Evolutionary conservation across 2,888 invertebrate genomes (phyloP).

Genomic region (Molorchus minor): DNA sequence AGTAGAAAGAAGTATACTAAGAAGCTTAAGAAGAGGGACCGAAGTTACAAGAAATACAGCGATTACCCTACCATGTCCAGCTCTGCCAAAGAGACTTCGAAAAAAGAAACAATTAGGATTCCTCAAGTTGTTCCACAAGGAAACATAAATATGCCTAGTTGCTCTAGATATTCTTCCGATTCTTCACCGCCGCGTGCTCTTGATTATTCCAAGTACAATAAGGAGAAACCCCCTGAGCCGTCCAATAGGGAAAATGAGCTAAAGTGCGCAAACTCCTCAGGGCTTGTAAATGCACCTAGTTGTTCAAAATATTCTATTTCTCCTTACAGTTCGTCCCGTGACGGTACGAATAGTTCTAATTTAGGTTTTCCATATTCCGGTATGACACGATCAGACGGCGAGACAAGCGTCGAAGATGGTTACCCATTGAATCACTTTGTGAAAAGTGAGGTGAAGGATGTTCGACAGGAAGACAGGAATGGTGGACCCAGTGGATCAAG

Average conservation of each 20-base stretch:
- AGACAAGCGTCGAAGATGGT: conserved; percentile 20
- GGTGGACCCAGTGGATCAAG: conserved; percentile 14
- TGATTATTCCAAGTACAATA: too few relatives aligned
- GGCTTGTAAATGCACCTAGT: conserved; percentile 25
- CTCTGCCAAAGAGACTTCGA: conserved; percentile 6
- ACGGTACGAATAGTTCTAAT: conserved; percentile 6
- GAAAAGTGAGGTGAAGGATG: conserved; percentile 31
- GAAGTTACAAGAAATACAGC: background rate
- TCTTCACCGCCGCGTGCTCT: conserved; percentile 7
- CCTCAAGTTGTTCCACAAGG: background rate
- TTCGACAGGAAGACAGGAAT: conserved; percentile 23
- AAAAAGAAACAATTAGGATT: background rate
- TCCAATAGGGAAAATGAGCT: conserved; percentile 4
- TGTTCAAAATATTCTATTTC: conserved; percentile 33
- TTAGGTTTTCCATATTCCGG: too few relatives aligned
- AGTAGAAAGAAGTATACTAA: conserved; percentile 23
- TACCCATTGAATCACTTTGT: conserved; percentile 22
- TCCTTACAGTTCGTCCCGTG: conserved; percentile 14
- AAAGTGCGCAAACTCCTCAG: conserved; percentile 13
- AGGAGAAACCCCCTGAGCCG: background rate
- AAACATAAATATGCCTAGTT: conserved; percentile 25
- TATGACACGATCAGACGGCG: conserved; percentile 5
- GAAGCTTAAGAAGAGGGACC: conserved; percentile 26
- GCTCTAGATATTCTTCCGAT: conserved; percentile 29
- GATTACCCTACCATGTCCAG: background rate